These are phyloP conservation scores for Hypercompe scribonia DNA, from an alignment of 2,888 invertebrate species.

Conservation along the genomic window DNA sequence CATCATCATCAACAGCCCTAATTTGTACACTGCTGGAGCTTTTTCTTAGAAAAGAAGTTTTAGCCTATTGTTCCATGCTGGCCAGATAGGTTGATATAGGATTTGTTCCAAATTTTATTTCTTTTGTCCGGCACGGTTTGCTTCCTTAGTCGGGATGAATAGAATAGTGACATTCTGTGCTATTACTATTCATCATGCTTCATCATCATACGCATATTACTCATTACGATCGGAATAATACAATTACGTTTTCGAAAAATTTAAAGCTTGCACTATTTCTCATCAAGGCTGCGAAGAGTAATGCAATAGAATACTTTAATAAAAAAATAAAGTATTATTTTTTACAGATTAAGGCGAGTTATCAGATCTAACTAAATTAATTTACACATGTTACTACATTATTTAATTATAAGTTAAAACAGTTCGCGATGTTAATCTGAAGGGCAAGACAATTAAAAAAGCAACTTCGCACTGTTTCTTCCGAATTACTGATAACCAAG, in stretches of 20 bases:
- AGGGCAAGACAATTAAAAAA: slow-evolving; percentile 30
- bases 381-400: slow-evolving; percentile 31
- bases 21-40: too few species aligned
- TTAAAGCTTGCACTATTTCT: neutral
- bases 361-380: slow-evolving; percentile 27
- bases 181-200: too few species aligned
- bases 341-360: slow-evolving; percentile 6
- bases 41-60: too few species aligned
- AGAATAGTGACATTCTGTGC: too few species aligned
- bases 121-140: too few species aligned
- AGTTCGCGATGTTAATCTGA: slow-evolving; percentile 39
- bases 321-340: neutral
- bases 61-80: too few species aligned
- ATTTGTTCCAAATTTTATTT: too few species aligned
- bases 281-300: neutral
- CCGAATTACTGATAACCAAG: neutral
- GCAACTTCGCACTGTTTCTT: neutral
- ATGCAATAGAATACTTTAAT: neutral
- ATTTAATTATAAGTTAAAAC: slow-evolving; percentile 26
- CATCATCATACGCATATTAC: too few species aligned
- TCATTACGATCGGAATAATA: neutral
- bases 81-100: too few species aligned
- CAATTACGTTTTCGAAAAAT: neutral
- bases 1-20: too few species aligned
- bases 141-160: too few species aligned